Evolutionary conservation across 2,797 vertebrate species (phyloP), one percentile per base, ranked within the genome.

Genomic region (Picus viridis): DNA sequence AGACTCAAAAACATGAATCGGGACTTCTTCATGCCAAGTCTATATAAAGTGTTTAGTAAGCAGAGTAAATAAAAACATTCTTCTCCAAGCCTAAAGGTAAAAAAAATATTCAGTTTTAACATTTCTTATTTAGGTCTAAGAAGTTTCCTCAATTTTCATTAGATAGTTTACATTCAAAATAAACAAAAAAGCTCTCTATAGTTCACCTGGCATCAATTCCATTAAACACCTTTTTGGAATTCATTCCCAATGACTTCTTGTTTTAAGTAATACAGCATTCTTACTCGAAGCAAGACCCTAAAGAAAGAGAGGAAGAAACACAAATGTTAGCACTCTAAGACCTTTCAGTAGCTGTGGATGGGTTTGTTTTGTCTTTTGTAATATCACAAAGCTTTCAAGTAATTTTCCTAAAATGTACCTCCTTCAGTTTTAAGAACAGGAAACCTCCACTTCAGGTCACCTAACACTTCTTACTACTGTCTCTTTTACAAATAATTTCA

Each of bases 251-350:
- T 99, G 93, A 99, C 98, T 98, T 99, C 99, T 97, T 99, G 99
- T 97, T 99, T 99, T 97, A 99, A 98, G 97, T 99, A 99, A 97
- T 99, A 99, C n/a, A 99, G 98, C 99, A 99, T 99, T 98, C 99
- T 98, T 94, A 99, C 99, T 96, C 99, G 98, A 96, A 99, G 98
- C 97, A 99, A 98, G 96, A 99, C 99, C 95, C 99, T 99, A 97
- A 94, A 91, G 51, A 75, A 95, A 86, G 95, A 92, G 83, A 75
- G 95, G 70, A 96, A 96, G 73, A 91, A 47, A 82, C 5, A 92
- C 10, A 83, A 47, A 34, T 27, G 83, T 95, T 45, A 94, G 54
- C 29, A 80, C 5, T 82, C 57, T 29, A 49, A 51, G 56, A 69
- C 26, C 47, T 83, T 59, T 81, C 56, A 56, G 1, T 8, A 85